phyloP scores from a whole-genome alignment of 2,888 invertebrate genomes.

The Andricus curvator region DNA sequence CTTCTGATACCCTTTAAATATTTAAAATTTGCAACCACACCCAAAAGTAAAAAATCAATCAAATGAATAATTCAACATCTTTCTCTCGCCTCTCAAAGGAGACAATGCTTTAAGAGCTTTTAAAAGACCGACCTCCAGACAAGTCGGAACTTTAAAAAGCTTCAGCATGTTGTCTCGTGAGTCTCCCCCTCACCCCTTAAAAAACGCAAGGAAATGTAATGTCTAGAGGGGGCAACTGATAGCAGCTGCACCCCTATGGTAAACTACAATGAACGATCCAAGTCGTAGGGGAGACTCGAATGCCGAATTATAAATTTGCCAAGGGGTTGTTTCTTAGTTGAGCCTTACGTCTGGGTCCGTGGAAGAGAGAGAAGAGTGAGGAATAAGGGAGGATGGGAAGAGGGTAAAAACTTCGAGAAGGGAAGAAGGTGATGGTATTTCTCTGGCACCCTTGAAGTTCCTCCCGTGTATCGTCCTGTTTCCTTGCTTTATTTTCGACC shows the following conservation, averaged over 20 bases:
- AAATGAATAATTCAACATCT: not conserved
- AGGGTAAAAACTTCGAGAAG: constrained; percentile 44
- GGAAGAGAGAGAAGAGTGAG: constrained; percentile 43
- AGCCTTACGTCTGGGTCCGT: constrained; percentile 21
- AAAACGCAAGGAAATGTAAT: constrained; percentile 32
- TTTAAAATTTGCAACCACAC: not conserved
- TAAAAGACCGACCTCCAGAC: constrained; percentile 18
- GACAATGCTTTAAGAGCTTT: constrained; percentile 16
- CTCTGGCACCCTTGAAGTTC: constrained; percentile 40
- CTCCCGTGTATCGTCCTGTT: constrained; percentile 49
- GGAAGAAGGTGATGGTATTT: constrained; percentile 9
- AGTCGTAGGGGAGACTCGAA: constrained; percentile 48
- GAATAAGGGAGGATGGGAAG: constrained; percentile 48
- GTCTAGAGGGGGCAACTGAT: constrained; percentile 60
- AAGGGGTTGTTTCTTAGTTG: constrained; percentile 57
- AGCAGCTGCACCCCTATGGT: constrained; percentile 65
- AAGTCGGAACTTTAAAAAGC: constrained; percentile 27
- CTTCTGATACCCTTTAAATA: not conserved
- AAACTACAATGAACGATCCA: constrained; percentile 59
- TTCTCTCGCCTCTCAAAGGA: not conserved
- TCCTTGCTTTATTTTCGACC: constrained; percentile 64
- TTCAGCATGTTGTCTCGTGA: constrained; percentile 8
- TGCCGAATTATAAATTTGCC: constrained; percentile 55
- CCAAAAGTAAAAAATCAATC: not conserved
- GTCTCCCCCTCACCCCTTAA: not conserved